Base-by-base conservation (phyloP, 2,888 invertebrate genomes). In the Protodeltote pygarga region DNA sequence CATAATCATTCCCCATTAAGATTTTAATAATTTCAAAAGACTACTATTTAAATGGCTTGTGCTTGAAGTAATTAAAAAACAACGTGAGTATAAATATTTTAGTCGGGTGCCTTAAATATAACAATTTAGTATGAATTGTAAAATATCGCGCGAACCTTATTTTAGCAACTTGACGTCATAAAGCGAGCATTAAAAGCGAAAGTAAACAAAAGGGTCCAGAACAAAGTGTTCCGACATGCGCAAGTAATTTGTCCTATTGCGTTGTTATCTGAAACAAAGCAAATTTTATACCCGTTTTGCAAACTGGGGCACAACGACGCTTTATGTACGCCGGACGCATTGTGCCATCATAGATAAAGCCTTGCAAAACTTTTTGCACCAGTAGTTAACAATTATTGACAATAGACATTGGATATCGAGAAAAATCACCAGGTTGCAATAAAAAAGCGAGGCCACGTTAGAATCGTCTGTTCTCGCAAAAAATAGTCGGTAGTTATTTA, bases 151-250 rank as follows among this genome's bases (percentile, higher is more conserved):
- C 34, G 44, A 38, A 47, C 37, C 46, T 46, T 49, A 47, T 51
- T 54, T 64, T 64, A 17, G 28, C 45, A 49, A 55, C 21, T 49
- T 35, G 41, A 53, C 50, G 52, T 68, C 61, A 65, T 69, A 69
- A 69, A 69, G 42, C 52, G 15, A 44, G 37, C 62, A 74, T 81
- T 76, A 73, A 83, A 85, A 86, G 78, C 75, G 84, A 87, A 83
- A 87, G 85, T 85, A 61, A 73, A 75, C 75, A 82, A 85, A 77
- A 75, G 75, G 66, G 51, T 57, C 69, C 50, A 52, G 66, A 65
- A 82, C 83, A 88, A 87, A 88, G 85, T 66, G 69, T 55, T 54
- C 83, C 86, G 85, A 83, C 81, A 76, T 81, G 78, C 82, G 83
- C 82, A 86, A 86, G 77, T 71, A 74, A 80, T 83, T 83, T 81